Conservation (phyloP, 1,140 invertebrate species). For the Riptortus pedestris region DNA sequence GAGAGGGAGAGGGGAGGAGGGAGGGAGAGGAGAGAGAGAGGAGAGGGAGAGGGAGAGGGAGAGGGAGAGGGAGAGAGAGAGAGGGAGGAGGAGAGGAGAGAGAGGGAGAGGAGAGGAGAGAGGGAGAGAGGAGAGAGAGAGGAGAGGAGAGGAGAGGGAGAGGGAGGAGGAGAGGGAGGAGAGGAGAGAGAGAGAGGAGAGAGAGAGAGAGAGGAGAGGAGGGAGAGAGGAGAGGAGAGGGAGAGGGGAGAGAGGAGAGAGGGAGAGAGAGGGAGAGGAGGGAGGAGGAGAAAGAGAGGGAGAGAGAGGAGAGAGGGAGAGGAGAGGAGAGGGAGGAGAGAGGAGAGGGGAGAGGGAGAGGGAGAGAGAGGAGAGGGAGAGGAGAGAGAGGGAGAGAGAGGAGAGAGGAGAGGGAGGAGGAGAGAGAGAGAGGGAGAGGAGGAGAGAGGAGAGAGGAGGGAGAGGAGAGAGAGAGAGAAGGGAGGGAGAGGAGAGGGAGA, state of each 20-base stretch:
- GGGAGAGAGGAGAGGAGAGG: slow-evolving; percentile 1
- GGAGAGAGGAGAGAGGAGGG: too few relatives aligned
- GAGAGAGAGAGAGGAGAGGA: slow-evolving; percentile 1
- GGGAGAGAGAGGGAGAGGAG: slow-evolving; percentile 1
- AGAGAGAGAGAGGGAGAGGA: too few relatives aligned
- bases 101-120: neutral
- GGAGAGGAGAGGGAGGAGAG: too few relatives aligned
- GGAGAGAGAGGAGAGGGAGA: too few relatives aligned
- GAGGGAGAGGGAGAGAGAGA: neutral
- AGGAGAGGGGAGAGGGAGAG: too few relatives aligned
- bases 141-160: neutral
- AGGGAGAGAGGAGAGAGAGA: neutral
- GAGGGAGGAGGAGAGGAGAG: neutral
- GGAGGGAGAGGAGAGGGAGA: too few relatives aligned
- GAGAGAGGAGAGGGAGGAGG: too few relatives aligned
- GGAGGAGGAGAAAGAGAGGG: neutral
- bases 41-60: neutral
- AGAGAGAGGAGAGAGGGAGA: too few relatives aligned
- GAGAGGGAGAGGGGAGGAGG: neutral
- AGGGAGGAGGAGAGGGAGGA: neutral
- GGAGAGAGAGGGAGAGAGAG: too few relatives aligned
- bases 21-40: too few relatives aligned
- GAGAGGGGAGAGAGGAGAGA: slow-evolving; percentile 1
- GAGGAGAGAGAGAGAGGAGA: neutral
- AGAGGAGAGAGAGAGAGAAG: too few relatives aligned